These are phyloP conservation scores for Drosophila paulistorum DNA, from an alignment of 1,140 invertebrate species.

Conservation along the genomic window DNA sequence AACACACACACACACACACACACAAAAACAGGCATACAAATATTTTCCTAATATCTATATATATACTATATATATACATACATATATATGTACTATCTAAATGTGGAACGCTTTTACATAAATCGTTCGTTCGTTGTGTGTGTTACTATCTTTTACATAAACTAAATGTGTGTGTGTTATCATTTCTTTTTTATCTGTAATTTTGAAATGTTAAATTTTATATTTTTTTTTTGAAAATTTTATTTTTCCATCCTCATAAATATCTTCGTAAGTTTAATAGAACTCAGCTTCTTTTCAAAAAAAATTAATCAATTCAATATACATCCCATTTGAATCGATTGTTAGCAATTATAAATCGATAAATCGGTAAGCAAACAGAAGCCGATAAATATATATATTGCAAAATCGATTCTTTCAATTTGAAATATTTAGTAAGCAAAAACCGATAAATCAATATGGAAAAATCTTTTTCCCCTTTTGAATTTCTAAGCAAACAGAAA, in stretches of 20 bases:
- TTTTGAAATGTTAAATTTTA: conserved; percentile 22
- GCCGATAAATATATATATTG: too few relatives aligned
- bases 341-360: too few relatives aligned
- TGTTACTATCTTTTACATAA: conserved; percentile 75
- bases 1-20: conserved; percentile 34
- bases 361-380: too few relatives aligned
- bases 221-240: conserved; percentile 15
- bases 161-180: conserved; percentile 57
- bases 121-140: conserved; percentile 82
- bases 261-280: background rate
- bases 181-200: conserved; percentile 21
- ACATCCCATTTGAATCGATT: too few relatives aligned
- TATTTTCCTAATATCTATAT: conserved; percentile 52
- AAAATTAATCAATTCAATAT: too few relatives aligned
- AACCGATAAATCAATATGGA: too few relatives aligned
- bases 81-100: conserved; percentile 82
- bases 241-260: conserved; percentile 1
- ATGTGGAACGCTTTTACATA: conserved; percentile 83
- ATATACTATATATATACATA: conserved; percentile 76
- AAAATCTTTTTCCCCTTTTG: too few relatives aligned
- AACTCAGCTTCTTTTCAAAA: too few relatives aligned
- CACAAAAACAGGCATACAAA: conserved; percentile 34
- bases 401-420: too few relatives aligned
- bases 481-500: too few relatives aligned
- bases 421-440: too few relatives aligned